Conservation (phyloP, 2,888 invertebrate genomes). For the Rhamnusium bicolor region DNA sequence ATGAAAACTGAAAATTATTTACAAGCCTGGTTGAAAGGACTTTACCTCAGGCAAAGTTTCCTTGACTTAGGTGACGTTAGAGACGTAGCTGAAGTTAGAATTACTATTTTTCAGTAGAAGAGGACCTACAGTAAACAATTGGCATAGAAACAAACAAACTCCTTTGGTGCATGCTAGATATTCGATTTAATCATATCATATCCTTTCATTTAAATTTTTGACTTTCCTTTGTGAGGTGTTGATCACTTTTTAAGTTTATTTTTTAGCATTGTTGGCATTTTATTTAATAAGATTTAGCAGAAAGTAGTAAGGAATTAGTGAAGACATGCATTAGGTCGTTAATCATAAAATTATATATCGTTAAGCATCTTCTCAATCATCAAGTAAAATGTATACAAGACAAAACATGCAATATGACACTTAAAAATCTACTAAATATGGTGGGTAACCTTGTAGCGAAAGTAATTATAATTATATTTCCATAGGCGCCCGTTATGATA, state of each 20-base stretch:
- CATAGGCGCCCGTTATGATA: background rate
- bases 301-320: background rate
- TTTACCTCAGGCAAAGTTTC: no score
- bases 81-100: no score
- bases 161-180: no score
- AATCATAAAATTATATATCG: background rate
- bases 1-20: no score
- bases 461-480: background rate
- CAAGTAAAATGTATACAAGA: background rate
- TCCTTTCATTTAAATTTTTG: background rate
- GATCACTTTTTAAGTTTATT: no score
- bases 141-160: no score
- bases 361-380: background rate
- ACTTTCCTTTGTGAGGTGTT: background rate
- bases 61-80: no score
- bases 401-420: slow-evolving; percentile 18
- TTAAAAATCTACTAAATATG: background rate
- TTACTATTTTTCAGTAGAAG: no score
- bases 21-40: no score
- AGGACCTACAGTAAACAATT: no score
- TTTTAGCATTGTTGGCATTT: no score
- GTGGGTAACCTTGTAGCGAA: slow-evolving; percentile 1
- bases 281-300: background rate
- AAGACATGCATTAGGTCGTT: background rate
- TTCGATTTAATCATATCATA: background rate